Conservation (phyloP, 1,140 invertebrate genomes). For the Gerris buenoi region DNA sequence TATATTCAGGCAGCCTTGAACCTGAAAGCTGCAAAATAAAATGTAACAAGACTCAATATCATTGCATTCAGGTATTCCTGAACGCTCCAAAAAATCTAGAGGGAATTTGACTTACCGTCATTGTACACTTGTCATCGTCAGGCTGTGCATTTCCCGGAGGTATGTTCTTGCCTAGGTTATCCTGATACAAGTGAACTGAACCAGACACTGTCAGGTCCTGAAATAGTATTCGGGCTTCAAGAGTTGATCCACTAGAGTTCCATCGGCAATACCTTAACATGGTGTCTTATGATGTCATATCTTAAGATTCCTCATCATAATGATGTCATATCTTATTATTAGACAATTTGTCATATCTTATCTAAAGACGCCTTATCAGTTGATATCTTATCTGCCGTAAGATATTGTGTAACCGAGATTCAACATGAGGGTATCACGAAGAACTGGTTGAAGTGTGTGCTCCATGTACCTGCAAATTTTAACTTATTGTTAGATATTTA, state of each 20-base stretch:
- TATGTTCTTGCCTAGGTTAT: neutral
- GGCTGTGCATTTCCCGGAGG: neutral
- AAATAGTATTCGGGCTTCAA: neutral
- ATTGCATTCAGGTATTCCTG: too few species aligned
- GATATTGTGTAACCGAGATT: slow-evolving; percentile 73
- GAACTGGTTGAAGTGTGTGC: slow-evolving; percentile 59
- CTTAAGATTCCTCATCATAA: too few species aligned
- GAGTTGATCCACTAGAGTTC: neutral
- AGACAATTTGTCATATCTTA: too few species aligned
- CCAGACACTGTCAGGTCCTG: neutral
- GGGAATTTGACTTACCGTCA: slow-evolving; percentile 3
- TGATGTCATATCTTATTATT: too few species aligned
- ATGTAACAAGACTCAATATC: too few species aligned
- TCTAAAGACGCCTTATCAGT: too few species aligned
- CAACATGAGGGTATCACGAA: slow-evolving; percentile 69
- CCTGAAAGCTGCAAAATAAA: too few species aligned
- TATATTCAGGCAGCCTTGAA: too few species aligned
- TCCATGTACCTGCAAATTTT: slow-evolving; percentile 50
- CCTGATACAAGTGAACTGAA: neutral
- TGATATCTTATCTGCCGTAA: slow-evolving; percentile 46
- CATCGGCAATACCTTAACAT: too few species aligned
- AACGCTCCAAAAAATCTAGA: too few species aligned
- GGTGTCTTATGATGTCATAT: too few species aligned
- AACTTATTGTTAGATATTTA: neutral
- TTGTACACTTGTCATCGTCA: neutral